These are phyloP conservation scores for Ecliptopera silaceata DNA, from an alignment of 2,888 invertebrate species.

Conservation along the genomic window DNA sequence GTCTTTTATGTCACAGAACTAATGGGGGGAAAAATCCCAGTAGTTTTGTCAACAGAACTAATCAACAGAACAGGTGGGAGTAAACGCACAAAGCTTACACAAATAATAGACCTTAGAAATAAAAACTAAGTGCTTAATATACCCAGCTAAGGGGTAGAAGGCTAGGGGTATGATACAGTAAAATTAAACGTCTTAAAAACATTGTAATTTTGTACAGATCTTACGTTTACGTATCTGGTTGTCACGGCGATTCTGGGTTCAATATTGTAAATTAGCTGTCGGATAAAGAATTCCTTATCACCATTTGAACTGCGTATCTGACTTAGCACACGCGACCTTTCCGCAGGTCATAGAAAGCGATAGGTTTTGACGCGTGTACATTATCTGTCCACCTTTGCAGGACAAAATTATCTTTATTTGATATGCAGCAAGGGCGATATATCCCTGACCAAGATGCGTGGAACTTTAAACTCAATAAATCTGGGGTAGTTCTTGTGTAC, in stretches of 20 bases:
- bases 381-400: conserved; percentile 20
- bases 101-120: too few species aligned
- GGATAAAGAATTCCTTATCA: background rate
- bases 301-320: conserved; percentile 1
- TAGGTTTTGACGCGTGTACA: conserved; percentile 27
- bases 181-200: too few species aligned
- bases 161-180: too few species aligned
- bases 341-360: conserved; percentile 24
- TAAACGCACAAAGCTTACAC: too few species aligned
- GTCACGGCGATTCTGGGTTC: background rate
- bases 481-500: background rate
- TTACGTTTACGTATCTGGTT: background rate
- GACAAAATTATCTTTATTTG: conserved; percentile 22
- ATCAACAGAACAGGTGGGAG: too few species aligned
- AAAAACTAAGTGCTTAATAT: too few species aligned
- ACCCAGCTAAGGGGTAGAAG: background rate
- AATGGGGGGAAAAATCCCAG: too few species aligned
- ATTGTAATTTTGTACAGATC: too few species aligned
- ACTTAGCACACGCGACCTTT: conserved; percentile 5
- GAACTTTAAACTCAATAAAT: conserved; percentile 32
- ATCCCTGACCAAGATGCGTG: background rate
- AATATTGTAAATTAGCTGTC: background rate
- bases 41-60: too few species aligned
- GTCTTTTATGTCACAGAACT: too few species aligned
- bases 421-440: conserved; percentile 12